phyloP scores from a whole-genome alignment of 2,888 invertebrate genomes.

The Polylopha cassiicola region DNA sequence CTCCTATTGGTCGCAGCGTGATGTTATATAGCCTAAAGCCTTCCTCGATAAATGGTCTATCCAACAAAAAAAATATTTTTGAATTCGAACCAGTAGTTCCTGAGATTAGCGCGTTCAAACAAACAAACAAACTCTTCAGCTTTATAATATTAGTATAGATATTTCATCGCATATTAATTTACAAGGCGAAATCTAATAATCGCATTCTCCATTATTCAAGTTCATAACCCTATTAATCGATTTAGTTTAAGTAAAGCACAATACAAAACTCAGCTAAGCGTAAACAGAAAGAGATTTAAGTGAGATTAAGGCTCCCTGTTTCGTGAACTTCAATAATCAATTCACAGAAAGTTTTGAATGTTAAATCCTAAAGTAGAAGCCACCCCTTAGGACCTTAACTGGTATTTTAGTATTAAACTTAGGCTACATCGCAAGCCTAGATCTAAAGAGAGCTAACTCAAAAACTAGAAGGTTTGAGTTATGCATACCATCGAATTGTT shows the following conservation, averaged over 20 bases:
- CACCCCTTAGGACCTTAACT: not conserved
- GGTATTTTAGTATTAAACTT: not conserved
- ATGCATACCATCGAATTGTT: no score
- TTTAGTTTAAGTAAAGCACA: slow-evolving; percentile 7
- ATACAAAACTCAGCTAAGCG: slow-evolving; percentile 4
- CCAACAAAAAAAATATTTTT: no score
- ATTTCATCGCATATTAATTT: no score
- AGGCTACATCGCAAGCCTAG: not conserved
- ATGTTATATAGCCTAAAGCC: no score
- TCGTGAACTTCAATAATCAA: slow-evolving; percentile 12
- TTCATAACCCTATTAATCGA: not conserved
- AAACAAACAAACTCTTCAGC: no score
- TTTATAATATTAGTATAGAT: no score
- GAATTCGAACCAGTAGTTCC: no score
- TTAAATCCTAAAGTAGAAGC: no score
- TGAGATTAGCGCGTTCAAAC: no score
- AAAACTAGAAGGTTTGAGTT: no score
- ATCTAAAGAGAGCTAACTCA: not conserved
- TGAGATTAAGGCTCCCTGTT: slow-evolving; percentile 8
- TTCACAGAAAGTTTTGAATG: slow-evolving; percentile 4
- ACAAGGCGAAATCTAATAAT: not conserved
- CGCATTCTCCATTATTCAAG: not conserved
- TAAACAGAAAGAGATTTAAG: slow-evolving; percentile 1
- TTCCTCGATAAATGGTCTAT: no score
- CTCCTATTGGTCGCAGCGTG: no score